Evolutionary conservation across 2,113 vertebrate genomes (phyloP), one percentile per base, ranked within the genome.

Genomic region (Myotis davidii): DNA sequence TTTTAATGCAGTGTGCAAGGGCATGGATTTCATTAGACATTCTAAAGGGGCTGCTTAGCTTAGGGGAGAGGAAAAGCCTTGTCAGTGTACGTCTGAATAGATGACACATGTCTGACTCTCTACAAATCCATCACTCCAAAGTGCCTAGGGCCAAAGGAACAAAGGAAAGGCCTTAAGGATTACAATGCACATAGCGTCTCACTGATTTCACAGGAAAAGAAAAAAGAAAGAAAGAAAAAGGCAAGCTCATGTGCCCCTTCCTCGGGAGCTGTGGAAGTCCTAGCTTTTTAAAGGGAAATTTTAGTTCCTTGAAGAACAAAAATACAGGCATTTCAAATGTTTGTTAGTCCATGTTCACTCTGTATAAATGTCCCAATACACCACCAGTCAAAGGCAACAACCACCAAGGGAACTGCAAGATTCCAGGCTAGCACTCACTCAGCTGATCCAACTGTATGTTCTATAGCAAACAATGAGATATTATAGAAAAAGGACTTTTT

Each of bases 11-110:
- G 29, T 5, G 2, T 59, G 17, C 61, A 89, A 88, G 50, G 65
- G 37, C 50, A 76, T 12, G 29, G 76, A 29, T 88, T 96, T 95
- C 81, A 85, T 90, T 42, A 95, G 50, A 76, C 39, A 65, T 90
- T 92, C 85, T 56, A 85, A 61, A 81, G 50, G 56, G 27, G 21
- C 32, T 86, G 37, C 37, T 70, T 37, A 91, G 73, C 73, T 88
- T 52, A 34, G 39, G 12, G 21, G 34, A 90, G n/a, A 89, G 39
- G 29, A 90, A 37, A 7, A 69, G 34, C 27, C 86, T 13, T 82
- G 72, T 85, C 61, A 54, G 10, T 52, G 11, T 34, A 45, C 2
- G 29, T 70, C 67, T 95, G 34, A 86, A 79, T 17, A 90, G 39
- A 61, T 11, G 69, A 32, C 29, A 78, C 48, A 20, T 32, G 54